Evolutionary conservation across 2,797 vertebrate species (phyloP).

Genomic region (Psittacula derbiana): DNA sequence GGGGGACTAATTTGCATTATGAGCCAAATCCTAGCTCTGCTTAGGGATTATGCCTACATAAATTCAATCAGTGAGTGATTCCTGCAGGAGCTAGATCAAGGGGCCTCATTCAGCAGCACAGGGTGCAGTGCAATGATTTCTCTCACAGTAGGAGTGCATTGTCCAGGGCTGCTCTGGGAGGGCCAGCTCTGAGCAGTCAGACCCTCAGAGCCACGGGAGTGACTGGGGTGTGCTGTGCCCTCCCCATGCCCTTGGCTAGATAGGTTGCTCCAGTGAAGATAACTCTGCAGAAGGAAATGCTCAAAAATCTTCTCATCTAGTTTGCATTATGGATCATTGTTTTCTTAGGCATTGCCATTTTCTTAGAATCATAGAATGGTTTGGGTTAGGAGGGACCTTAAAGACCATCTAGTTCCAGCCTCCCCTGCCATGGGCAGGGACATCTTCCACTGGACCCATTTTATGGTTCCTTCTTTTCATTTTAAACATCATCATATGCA

Average conservation of each 20-base stretch:
- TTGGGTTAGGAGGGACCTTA: not conserved
- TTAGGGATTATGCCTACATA: not conserved
- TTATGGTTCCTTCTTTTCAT: not conserved
- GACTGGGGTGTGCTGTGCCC: fast-evolving
- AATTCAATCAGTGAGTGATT: not conserved
- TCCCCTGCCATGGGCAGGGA: not conserved
- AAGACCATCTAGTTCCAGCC: not conserved
- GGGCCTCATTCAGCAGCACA: not conserved
- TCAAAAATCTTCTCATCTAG: not conserved
- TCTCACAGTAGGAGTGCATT: fast-evolving
- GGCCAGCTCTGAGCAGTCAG: not conserved
- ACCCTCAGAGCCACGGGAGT: fast-evolving
- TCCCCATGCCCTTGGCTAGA: not conserved
- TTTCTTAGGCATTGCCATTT: not conserved
- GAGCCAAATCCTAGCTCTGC: not conserved
- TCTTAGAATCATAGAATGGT: not conserved
- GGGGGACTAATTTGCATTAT: not conserved
- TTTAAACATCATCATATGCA: not conserved
- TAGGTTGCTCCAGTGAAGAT: not conserved
- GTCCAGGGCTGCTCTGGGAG: not conserved
- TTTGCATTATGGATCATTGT: not conserved
- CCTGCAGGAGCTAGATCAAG: not conserved
- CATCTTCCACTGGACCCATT: not conserved
- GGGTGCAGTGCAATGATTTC: fast-evolving
- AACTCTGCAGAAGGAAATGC: not conserved